Evolutionary conservation across 2,113 vertebrate genomes (phyloP).

Genomic region (Platichthys flesus): DNA sequence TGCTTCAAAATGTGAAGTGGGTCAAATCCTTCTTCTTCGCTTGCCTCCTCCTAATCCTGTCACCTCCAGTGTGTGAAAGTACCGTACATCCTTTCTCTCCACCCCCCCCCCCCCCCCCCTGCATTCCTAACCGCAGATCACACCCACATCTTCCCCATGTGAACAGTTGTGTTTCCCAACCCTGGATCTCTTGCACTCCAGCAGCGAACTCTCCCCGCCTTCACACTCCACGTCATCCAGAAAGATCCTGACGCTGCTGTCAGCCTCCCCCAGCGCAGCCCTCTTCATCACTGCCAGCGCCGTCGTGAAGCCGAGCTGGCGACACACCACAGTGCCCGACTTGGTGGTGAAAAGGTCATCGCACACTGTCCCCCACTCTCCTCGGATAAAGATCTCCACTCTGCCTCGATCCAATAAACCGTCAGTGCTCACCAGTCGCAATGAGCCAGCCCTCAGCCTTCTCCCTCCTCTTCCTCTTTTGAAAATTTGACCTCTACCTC

Average conservation of each 20-base stretch:
- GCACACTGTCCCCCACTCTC: constrained; percentile 80
- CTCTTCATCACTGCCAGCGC: constrained; percentile 70
- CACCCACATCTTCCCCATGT: constrained; percentile 76
- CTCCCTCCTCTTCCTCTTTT: constrained; percentile 55
- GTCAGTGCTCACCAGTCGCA: constrained; percentile 76
- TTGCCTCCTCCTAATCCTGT: background rate
- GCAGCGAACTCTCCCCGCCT: constrained; percentile 74
- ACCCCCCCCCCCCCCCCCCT: no score
- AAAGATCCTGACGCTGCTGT: constrained; percentile 58
- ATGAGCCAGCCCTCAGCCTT: constrained; percentile 68
- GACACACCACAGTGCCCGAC: constrained; percentile 76
- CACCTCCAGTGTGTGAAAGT: constrained; percentile 10
- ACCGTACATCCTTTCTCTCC: background rate
- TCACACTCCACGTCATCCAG: constrained; percentile 82
- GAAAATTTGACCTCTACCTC: constrained; percentile 16
- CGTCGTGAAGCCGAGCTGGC: constrained; percentile 76
- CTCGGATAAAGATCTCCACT: constrained; percentile 79
- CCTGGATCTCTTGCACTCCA: constrained; percentile 75
- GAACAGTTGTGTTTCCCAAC: constrained; percentile 80
- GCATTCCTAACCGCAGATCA: constrained; percentile 66
- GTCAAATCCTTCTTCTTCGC: background rate
- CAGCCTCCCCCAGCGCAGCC: constrained; percentile 70
- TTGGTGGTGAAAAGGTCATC: constrained; percentile 75
- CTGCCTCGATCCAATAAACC: constrained; percentile 64
- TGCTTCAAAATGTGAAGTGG: background rate